Percentiles rank a stretch among this genome's conserved stretches.
Conservation (phyloP, 1,140 invertebrate genomes). For the Contarinia nasturtii region DNA sequence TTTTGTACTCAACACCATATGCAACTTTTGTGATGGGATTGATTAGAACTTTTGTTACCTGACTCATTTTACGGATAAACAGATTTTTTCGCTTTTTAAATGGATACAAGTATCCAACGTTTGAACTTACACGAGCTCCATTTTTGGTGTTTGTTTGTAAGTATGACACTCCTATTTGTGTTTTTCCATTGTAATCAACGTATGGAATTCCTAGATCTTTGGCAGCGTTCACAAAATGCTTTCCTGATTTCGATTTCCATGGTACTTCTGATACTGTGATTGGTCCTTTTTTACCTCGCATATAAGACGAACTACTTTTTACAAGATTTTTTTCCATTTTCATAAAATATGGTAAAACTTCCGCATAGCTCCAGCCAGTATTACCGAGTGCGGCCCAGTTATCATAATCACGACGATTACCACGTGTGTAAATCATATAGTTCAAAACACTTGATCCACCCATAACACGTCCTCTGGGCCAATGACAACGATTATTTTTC, state of each 20-base stretch:
- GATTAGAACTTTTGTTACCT: conserved; percentile 55
- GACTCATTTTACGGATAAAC: conserved; percentile 37
- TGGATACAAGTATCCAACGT: conserved; percentile 51
- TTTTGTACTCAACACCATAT: conserved; percentile 39
- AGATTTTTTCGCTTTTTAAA: conserved; percentile 39
- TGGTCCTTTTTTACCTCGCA: conserved; percentile 39
- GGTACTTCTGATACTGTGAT: conserved; percentile 28
- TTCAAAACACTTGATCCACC: conserved; percentile 66
- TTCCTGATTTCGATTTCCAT: conserved; percentile 37
- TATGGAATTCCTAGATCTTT: conserved; percentile 42
- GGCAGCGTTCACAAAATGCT: conserved; percentile 46
- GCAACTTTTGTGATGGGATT: conserved; percentile 38
- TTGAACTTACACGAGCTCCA: conserved; percentile 52
- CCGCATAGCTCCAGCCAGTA: conserved; percentile 59
- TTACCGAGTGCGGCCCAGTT: conserved; percentile 60
- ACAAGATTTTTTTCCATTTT: conserved; percentile 53
- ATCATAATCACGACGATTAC: conserved; percentile 55
- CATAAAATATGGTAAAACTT: conserved; percentile 66
- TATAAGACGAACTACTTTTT: conserved; percentile 26
- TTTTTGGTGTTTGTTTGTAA: conserved; percentile 46
- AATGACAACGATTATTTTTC: conserved; percentile 38
- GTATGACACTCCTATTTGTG: conserved; percentile 39
- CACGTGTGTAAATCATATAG: conserved; percentile 72
- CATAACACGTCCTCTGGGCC: conserved; percentile 57
- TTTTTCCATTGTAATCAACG: conserved; percentile 51